Evolutionary conservation across 2,888 invertebrate species (phyloP).

Genomic region (Prenolepis imparis): DNA sequence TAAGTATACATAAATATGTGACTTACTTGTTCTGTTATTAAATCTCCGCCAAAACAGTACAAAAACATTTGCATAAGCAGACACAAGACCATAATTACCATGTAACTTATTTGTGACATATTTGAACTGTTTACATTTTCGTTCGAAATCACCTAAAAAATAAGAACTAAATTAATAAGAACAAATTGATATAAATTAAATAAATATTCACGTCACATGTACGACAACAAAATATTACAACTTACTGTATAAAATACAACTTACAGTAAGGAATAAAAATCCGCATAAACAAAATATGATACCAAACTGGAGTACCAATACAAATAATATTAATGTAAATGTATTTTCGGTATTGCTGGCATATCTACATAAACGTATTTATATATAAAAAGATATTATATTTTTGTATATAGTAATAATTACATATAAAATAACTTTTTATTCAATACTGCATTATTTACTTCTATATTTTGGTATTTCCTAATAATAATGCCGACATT

Average conservation of each 20-base stretch:
- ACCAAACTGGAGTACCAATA: slow-evolving; percentile 31
- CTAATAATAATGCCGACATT: no score
- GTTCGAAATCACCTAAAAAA: not conserved
- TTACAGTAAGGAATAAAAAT: slow-evolving; percentile 46
- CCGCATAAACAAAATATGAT: slow-evolving; percentile 22
- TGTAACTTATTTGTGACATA: not conserved
- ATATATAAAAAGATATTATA: not conserved
- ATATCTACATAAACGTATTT: slow-evolving; percentile 4
- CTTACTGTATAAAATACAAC: slow-evolving; percentile 58
- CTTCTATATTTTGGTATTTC: no score
- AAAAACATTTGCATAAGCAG: not conserved
- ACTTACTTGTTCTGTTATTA: not conserved
- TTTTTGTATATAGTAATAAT: not conserved
- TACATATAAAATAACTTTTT: no score
- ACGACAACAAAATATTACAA: not conserved
- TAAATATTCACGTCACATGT: no score
- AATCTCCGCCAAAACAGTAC: not conserved
- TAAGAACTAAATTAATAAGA: not conserved
- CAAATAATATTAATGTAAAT: slow-evolving; percentile 39
- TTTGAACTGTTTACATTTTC: not conserved
- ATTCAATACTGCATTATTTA: no score
- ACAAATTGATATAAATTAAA: no score
- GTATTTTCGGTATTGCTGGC: slow-evolving; percentile 25
- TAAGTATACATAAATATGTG: not conserved
- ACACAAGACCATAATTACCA: not conserved